A percentile compares a stretch with the other conserved stretches of the same genome.
Evolutionary conservation across 2,888 invertebrate genomes (phyloP).

Genomic region (Stegana nigrithorax): DNA sequence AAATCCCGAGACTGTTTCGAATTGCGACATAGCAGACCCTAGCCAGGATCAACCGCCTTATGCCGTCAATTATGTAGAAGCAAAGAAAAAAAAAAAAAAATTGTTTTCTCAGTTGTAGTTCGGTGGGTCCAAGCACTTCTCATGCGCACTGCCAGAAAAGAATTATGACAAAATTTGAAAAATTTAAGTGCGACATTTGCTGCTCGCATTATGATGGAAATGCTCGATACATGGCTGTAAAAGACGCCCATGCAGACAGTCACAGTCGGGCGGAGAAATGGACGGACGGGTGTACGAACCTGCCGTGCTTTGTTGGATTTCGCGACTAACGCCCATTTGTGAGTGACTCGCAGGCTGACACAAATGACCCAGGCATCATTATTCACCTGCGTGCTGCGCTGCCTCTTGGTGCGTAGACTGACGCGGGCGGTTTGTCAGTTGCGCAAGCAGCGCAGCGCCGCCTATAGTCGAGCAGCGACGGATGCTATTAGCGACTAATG

Average conservation of each 20-base stretch:
- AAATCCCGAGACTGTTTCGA: too few species aligned
- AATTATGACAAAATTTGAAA: constrained; percentile 16
- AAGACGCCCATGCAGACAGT: constrained; percentile 6
- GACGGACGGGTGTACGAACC: too few species aligned
- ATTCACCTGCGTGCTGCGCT: constrained; percentile 50
- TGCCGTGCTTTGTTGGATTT: too few species aligned
- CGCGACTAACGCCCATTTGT: constrained; percentile 47
- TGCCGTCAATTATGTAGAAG: too few species aligned
- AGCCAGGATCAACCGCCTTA: too few species aligned
- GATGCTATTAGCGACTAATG: constrained; percentile 28
- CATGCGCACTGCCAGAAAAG: neutral
- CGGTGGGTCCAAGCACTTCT: neutral
- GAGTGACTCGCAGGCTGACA: constrained; percentile 36
- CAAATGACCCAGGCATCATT: constrained; percentile 60
- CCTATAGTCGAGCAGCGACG: neutral
- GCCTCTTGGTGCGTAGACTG: constrained; percentile 32
- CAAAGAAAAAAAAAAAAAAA: too few species aligned
- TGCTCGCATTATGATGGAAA: constrained; percentile 18
- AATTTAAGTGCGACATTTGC: constrained; percentile 15
- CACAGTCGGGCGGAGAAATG: neutral
- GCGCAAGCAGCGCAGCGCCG: neutral
- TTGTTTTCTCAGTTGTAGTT: neutral
- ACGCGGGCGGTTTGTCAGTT: too few species aligned
- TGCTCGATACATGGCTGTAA: neutral
- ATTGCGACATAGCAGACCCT: too few species aligned